Conservation (phyloP, 2,888 invertebrate species). For the Drosophila meridionalis region DNA sequence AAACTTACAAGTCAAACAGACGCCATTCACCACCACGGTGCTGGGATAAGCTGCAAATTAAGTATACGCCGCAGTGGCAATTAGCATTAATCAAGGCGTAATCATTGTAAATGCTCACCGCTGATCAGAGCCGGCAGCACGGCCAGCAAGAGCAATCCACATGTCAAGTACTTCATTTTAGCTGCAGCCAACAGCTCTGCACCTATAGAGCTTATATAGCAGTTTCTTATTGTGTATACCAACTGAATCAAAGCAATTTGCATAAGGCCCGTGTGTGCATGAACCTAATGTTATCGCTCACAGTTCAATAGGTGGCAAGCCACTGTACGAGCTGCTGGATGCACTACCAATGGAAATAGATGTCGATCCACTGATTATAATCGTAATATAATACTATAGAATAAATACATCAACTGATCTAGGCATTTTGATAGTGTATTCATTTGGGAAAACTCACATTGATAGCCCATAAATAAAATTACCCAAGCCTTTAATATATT, state of each 20-base stretch:
- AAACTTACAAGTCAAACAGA: constrained; percentile 66
- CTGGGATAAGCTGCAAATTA: constrained; percentile 57
- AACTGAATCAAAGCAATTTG: constrained; percentile 55
- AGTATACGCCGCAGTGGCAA: constrained; percentile 22
- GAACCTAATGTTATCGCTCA: constrained; percentile 42
- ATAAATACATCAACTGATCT: background rate
- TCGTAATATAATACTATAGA: background rate
- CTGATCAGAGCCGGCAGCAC: constrained; percentile 57
- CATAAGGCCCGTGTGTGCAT: constrained; percentile 43
- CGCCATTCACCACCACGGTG: constrained; percentile 67
- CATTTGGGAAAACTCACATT: constrained; percentile 19
- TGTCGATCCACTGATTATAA: background rate
- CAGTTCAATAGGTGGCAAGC: constrained; percentile 32
- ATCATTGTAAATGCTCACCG: constrained; percentile 47
- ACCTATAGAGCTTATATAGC: constrained; percentile 21
- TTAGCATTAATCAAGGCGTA: constrained; percentile 26
- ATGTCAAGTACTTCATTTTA: constrained; percentile 67
- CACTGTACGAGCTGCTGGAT: constrained; percentile 8
- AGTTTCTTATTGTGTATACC: constrained; percentile 54
- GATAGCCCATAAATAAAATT: constrained; percentile 12
- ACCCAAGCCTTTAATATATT: background rate
- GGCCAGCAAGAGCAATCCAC: constrained; percentile 48
- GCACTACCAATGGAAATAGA: constrained; percentile 20
- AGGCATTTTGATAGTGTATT: background rate
- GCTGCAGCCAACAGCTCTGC: constrained; percentile 26